Evolutionary conservation across 2,113 vertebrate genomes (phyloP).

Genomic region (Euleptes europaea): DNA sequence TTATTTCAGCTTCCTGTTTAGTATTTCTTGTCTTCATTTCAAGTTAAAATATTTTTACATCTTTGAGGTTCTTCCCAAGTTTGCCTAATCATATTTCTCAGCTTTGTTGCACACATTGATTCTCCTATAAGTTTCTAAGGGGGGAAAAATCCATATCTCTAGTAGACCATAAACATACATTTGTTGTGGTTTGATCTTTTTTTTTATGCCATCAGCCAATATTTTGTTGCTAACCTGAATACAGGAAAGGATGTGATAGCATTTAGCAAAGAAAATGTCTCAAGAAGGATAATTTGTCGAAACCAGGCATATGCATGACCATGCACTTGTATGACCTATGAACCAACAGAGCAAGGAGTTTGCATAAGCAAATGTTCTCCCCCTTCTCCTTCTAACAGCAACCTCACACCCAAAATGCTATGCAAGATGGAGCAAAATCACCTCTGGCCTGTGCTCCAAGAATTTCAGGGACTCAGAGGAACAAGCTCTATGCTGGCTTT

Average conservation of each 20-base stretch:
- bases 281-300: neutral
- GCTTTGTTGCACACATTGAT: neutral
- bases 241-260: neutral
- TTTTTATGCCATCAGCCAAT: neutral
- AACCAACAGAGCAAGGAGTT: too few species aligned
- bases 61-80: neutral
- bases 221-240: neutral
- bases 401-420: too few species aligned
- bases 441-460: too few species aligned
- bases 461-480: too few species aligned
- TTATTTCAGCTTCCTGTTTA: neutral
- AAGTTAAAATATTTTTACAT: slow-evolving; percentile 6
- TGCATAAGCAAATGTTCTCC: too few species aligned
- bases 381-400: too few species aligned
- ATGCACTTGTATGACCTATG: neutral
- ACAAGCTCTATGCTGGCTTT: too few species aligned
- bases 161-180: neutral
- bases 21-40: neutral
- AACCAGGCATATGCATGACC: neutral
- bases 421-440: too few species aligned
- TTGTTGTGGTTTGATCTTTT: neutral
- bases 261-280: neutral
- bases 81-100: neutral
- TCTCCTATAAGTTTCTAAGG: neutral
- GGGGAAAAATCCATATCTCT: too few species aligned